These are phyloP conservation scores for Atherix ibis DNA, from an alignment of 2,888 invertebrate species.

Conservation along the genomic window DNA sequence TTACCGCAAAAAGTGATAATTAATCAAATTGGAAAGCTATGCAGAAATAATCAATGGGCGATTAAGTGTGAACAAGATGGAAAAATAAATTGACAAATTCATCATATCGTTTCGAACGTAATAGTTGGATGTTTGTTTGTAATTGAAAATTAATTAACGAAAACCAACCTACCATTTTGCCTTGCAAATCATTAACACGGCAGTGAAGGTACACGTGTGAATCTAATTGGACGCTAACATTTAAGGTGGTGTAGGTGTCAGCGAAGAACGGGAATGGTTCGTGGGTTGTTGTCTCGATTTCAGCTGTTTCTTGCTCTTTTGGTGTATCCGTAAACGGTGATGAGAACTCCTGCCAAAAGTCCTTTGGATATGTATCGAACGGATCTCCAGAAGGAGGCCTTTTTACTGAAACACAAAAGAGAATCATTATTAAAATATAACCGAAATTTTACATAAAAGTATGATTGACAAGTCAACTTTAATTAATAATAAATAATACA, in stretches of 20 bases:
- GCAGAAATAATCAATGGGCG: too few relatives aligned
- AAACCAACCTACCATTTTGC: constrained; percentile 45
- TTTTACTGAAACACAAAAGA: constrained; percentile 20
- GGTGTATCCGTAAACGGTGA: constrained; percentile 33
- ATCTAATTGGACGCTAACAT: constrained; percentile 50
- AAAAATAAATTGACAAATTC: too few relatives aligned
- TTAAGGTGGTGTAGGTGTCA: constrained; percentile 42
- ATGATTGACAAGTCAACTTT: too few relatives aligned
- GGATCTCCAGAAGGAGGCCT: constrained; percentile 31
- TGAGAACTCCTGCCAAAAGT: constrained; percentile 34
- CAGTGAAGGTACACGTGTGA: constrained; percentile 49
- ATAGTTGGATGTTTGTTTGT: too few relatives aligned
- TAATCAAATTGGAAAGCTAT: too few relatives aligned
- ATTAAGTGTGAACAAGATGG: too few relatives aligned
- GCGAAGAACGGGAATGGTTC: constrained; percentile 60
- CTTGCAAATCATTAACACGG: constrained; percentile 49
- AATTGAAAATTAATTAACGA: too few relatives aligned
- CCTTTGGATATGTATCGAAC: constrained; percentile 32
- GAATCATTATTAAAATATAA: too few relatives aligned
- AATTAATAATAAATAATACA: too few relatives aligned
- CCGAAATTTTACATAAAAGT: too few relatives aligned
- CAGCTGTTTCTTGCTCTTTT: constrained; percentile 28
- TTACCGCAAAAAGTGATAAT: too few relatives aligned
- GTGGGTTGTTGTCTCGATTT: constrained; percentile 37
- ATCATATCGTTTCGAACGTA: too few relatives aligned